Evolutionary conservation across 1,140 invertebrate genomes (phyloP).

Genomic region (Spodoptera frugiperda): DNA sequence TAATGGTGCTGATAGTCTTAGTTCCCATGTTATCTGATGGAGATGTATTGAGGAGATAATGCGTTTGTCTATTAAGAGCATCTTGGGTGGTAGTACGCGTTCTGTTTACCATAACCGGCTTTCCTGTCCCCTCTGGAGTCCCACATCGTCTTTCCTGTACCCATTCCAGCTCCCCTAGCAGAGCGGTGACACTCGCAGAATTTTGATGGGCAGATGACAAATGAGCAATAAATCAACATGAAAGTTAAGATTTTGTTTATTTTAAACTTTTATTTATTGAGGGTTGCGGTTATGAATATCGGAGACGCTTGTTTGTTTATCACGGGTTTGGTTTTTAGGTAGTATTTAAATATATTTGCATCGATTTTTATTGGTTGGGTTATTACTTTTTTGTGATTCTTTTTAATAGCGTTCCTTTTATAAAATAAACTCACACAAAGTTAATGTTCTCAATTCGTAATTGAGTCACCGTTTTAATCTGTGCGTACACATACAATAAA

Average conservation of each 20-base stretch:
- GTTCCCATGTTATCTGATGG: slow-evolving; percentile 23
- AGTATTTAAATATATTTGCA: too few relatives aligned
- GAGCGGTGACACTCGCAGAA: slow-evolving; percentile 57
- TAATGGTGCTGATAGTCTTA: neutral
- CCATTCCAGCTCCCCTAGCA: slow-evolving; percentile 25
- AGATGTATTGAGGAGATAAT: slow-evolving; percentile 47
- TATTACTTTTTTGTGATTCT: too few relatives aligned
- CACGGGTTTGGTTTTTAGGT: too few relatives aligned
- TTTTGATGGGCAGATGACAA: slow-evolving; percentile 58
- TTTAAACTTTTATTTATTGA: slow-evolving; percentile 29
- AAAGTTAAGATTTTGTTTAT: slow-evolving; percentile 44
- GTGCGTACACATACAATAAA: neutral
- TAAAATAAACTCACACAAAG: neutral
- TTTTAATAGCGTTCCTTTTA: too few relatives aligned
- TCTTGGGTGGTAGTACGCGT: slow-evolving; percentile 58
- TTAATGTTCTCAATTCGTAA: neutral
- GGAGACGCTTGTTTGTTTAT: too few relatives aligned
- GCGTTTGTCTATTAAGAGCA: slow-evolving; percentile 46
- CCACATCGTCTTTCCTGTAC: slow-evolving; percentile 36
- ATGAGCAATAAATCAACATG: slow-evolving; percentile 43
- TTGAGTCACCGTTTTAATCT: neutral
- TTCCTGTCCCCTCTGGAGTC: slow-evolving; percentile 51
- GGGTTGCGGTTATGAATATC: slow-evolving; percentile 22
- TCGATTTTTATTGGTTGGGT: neutral
- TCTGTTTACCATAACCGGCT: slow-evolving; percentile 58